Percentiles rank a stretch among this genome's conserved stretches.
Evolutionary conservation across 1,140 invertebrate species (phyloP).

Genomic region (Microplitis mediator): DNA sequence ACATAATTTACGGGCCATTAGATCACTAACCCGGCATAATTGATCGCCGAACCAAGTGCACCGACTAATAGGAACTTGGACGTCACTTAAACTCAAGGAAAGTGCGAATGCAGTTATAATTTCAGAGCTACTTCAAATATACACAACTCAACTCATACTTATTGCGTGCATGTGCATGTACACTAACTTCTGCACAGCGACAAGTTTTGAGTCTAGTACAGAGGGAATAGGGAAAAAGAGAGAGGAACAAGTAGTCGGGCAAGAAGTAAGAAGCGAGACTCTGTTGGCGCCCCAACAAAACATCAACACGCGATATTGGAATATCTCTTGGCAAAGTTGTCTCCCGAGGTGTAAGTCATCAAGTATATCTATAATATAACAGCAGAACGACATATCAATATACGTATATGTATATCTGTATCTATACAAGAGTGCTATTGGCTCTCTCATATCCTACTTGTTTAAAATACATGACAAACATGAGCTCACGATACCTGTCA

Average conservation of each 20-base stretch:
- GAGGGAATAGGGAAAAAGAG: no score
- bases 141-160: no score
- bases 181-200: no score
- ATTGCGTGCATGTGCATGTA: no score
- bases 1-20: conserved; percentile 13
- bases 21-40: conserved; percentile 6
- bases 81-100: conserved; percentile 3
- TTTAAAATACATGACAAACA: conserved; percentile 3
- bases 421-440: no score
- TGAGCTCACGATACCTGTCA: conserved; percentile 17
- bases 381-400: not conserved
- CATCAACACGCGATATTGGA: conserved; percentile 33
- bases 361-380: not conserved
- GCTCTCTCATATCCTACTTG: not conserved
- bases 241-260: conserved; percentile 19
- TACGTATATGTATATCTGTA: no score
- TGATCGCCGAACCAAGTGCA: conserved; percentile 3
- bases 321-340: conserved; percentile 14
- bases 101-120: not conserved
- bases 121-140: not conserved
- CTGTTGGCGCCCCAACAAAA: conserved; percentile 23
- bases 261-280: not conserved
- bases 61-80: conserved; percentile 3
- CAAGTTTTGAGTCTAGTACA: no score
- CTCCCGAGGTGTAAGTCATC: not conserved